phyloP scores from a whole-genome alignment of 2,797 vertebrate species.

The Cheracebus regulus region DNA sequence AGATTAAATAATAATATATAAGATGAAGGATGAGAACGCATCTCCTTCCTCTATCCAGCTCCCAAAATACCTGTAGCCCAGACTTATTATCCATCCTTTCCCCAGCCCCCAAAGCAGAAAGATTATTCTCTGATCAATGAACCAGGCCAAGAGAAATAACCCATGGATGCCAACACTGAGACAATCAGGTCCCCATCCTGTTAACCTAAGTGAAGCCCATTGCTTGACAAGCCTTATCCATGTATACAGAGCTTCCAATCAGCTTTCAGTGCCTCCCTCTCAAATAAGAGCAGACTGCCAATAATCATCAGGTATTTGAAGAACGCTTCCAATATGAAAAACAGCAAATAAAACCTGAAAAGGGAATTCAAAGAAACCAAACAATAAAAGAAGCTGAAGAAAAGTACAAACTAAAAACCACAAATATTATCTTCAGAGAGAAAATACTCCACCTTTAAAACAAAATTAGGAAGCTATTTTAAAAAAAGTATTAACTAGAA shows the following conservation, averaged over 20 bases:
- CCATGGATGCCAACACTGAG: background rate
- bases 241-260: background rate
- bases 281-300: background rate
- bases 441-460: background rate
- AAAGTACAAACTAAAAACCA: conserved; percentile 27
- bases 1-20: background rate
- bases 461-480: background rate
- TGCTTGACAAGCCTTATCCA: background rate
- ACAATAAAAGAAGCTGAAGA: background rate
- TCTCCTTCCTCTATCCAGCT: background rate
- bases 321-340: background rate
- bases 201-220: background rate
- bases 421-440: background rate
- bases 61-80: background rate
- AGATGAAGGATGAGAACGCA: background rate
- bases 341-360: background rate
- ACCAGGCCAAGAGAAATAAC: background rate
- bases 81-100: background rate
- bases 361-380: background rate
- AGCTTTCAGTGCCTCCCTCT: background rate
- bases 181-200: background rate
- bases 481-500: background rate
- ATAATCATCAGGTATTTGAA: background rate
- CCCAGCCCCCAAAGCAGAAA: background rate
- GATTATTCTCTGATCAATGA: background rate